These are phyloP conservation scores for Zygaena filipendulae DNA, from an alignment of 2,888 invertebrate genomes.

Conservation along the genomic window DNA sequence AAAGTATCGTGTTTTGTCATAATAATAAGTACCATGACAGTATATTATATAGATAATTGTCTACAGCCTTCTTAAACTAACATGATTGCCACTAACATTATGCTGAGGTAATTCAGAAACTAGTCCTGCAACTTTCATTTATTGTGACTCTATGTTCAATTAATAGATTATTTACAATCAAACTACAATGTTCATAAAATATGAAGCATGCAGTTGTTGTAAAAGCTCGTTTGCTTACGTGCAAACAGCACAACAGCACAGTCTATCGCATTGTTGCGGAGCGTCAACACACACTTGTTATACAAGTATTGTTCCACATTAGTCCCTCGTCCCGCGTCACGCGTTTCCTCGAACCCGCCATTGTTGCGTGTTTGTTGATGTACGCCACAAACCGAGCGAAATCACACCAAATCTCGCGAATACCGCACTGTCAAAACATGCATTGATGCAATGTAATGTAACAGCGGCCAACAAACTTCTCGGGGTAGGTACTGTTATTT, in stretches of 20 bases:
- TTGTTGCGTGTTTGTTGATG: conserved; percentile 62
- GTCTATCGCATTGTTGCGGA: conserved; percentile 45
- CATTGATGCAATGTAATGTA: conserved; percentile 27
- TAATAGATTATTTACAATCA: no score
- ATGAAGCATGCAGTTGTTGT: conserved; percentile 21
- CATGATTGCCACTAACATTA: no score
- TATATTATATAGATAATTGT: no score
- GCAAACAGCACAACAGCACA: conserved; percentile 28
- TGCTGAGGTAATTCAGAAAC: no score
- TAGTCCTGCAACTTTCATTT: no score
- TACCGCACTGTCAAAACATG: conserved; percentile 50
- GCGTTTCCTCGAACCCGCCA: conserved; percentile 54
- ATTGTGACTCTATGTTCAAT: no score
- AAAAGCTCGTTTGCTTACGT: conserved; percentile 39
- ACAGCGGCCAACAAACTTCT: no score
- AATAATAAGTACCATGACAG: no score
- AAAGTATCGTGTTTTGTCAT: no score
- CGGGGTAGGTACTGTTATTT: no score
- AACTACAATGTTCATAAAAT: no score
- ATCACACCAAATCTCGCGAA: conserved; percentile 53
- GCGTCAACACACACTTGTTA: conserved; percentile 57
- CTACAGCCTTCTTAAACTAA: no score
- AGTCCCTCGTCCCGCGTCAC: conserved; percentile 44
- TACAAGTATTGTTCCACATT: conserved; percentile 64
- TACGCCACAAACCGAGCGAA: conserved; percentile 34